Base-by-base conservation (phyloP, 2,888 invertebrate genomes). In the Tubulanus polymorphus region DNA sequence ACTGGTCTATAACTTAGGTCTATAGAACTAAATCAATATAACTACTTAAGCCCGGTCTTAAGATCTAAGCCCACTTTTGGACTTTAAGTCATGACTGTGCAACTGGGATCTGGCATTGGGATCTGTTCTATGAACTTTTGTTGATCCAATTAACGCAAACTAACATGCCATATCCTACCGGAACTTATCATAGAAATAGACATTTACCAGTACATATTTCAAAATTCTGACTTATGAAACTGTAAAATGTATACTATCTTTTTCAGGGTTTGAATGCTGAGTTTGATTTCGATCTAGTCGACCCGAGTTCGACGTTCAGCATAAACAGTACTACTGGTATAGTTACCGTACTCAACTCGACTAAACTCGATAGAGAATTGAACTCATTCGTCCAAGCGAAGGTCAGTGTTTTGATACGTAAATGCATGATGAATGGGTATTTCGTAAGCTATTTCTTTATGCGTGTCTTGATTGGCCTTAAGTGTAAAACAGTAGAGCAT, bases 221-320 rank as follows among this genome's bases (percentile, higher is more conserved):
- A 32, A 12, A n/a, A 10, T 12, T 32, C n/a, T n/a, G n/a, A 32
- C 35, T 12, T 32, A 32, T 32, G 10, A 10, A n/a, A 32, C 35
- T 12, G 35, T 32, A 32, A 10, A 10, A 32, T 10, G n/a, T 32
- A 41, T 8, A 8, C 41, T 41, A 20, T 41, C 41, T 8, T 15
- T 41, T 15, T 15, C 15, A 41, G 41, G 41, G 20, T 41, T 41
- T 85, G 86, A 81, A 32, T 35, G 25, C 23, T 12, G n/a, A 18
- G 28, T 41, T 41, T 41, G 6, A 41, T 8, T 41, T 20, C 41
- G 23, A 41, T 20, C 15, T 41, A 8, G 41, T 41, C 6, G 41
- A 41, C 15, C 15, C 41, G 15, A 41, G 41, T 41, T 18, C 20
- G 6, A 23, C 41, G 23, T 41, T 41, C 15, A 18, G 23, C 20